These are phyloP conservation scores for Euglossa dilemma DNA, from an alignment of 1,140 invertebrate genomes.

Conservation along the genomic window DNA sequence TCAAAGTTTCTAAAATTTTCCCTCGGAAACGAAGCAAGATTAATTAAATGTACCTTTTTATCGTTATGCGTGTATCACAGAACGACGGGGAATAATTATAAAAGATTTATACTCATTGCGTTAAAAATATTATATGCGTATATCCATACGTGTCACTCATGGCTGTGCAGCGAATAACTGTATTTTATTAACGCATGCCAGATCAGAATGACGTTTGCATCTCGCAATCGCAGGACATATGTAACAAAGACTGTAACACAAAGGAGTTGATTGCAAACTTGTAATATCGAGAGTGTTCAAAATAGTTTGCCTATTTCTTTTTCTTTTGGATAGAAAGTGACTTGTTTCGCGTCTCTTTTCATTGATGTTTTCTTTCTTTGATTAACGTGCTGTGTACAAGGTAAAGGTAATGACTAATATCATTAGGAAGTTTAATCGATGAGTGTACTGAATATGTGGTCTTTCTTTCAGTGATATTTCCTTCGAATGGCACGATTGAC, in stretches of 20 bases:
- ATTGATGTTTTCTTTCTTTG: neutral
- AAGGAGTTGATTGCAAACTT: neutral
- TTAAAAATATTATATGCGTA: too few relatives aligned
- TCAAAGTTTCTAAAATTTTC: neutral
- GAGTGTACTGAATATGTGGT: neutral
- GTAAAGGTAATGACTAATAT: slow-evolving; percentile 10
- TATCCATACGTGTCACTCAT: too few relatives aligned
- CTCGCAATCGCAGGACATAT: neutral
- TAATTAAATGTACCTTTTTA: too few relatives aligned
- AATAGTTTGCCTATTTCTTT: neutral
- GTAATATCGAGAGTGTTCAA: neutral
- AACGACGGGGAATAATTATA: too few relatives aligned
- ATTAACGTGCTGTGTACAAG: neutral
- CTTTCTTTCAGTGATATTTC: neutral
- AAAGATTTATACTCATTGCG: too few relatives aligned
- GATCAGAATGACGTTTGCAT: neutral
- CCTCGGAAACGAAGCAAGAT: too few relatives aligned
- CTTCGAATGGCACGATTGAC: neutral
- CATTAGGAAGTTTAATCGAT: neutral
- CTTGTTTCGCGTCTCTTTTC: too few relatives aligned
- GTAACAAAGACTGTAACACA: neutral
- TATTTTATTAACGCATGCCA: neutral
- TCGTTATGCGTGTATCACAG: too few relatives aligned
- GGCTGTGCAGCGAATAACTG: too few relatives aligned
- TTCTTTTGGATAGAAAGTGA: too few relatives aligned